phyloP scores from a whole-genome alignment of 2,888 invertebrate species.

The Aspidiotus rigidus region DNA sequence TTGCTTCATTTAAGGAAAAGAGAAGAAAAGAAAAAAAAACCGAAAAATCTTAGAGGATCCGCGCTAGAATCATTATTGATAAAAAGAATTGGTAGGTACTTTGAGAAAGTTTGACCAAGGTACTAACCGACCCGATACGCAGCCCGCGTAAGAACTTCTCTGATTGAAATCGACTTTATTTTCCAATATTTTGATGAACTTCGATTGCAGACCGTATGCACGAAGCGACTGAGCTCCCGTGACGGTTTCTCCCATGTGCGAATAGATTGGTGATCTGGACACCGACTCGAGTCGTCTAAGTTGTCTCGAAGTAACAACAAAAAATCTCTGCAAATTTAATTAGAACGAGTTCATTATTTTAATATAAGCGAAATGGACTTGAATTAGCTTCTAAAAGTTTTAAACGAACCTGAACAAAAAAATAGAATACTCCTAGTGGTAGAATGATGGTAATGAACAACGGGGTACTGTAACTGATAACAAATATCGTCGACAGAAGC shows the following conservation, averaged over 20 bases:
- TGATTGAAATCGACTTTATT: constrained; percentile 85
- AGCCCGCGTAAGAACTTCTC: constrained; percentile 82
- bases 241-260: constrained; percentile 91
- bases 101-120: too few relatives aligned
- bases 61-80: too few relatives aligned
- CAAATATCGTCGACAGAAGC: constrained; percentile 76
- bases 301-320: constrained; percentile 87
- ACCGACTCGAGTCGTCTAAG: constrained; percentile 87
- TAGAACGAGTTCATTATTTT: too few relatives aligned
- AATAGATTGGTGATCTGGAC: constrained; percentile 90
- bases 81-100: too few relatives aligned
- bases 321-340: constrained; percentile 60
- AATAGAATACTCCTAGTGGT: constrained; percentile 72
- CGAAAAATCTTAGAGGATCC: too few relatives aligned
- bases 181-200: constrained; percentile 84
- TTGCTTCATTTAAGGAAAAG: too few relatives aligned
- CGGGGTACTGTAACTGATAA: constrained; percentile 79
- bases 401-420: constrained; percentile 55
- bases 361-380: too few relatives aligned
- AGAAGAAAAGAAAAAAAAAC: too few relatives aligned
- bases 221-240: constrained; percentile 72
- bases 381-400: too few relatives aligned
- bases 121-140: constrained; percentile 68
- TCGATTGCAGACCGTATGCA: constrained; percentile 68
- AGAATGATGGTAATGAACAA: constrained; percentile 67